These are phyloP conservation scores for Dusona sp. DNA, from an alignment of 2,888 invertebrate species.

Conservation along the genomic window DNA sequence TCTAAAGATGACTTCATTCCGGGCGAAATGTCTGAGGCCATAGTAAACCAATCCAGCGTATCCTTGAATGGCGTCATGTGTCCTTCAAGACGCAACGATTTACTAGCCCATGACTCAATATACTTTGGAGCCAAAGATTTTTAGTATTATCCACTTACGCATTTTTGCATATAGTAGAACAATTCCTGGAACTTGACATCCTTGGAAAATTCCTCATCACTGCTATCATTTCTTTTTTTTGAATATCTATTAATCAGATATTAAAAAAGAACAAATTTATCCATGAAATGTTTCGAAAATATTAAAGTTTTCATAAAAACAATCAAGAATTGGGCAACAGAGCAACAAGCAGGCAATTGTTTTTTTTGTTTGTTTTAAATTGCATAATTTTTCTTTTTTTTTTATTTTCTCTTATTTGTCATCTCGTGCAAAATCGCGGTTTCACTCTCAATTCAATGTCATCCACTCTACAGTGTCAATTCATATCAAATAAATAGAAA, in stretches of 20 bases:
- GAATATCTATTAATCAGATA: background rate
- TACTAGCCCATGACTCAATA: conserved; percentile 30
- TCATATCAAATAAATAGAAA: background rate
- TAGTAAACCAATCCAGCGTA: conserved; percentile 50
- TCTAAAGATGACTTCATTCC: conserved; percentile 56
- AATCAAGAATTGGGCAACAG: too few relatives aligned
- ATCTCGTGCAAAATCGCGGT: too few relatives aligned
- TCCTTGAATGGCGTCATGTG: conserved; percentile 50
- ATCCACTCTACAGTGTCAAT: too few relatives aligned
- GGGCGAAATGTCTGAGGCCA: conserved; percentile 49
- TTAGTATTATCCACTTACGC: conserved; percentile 47
- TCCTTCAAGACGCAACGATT: conserved; percentile 51
- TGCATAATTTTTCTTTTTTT: background rate
- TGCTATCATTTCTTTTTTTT: background rate
- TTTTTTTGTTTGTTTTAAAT: too few relatives aligned
- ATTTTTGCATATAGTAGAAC: background rate
- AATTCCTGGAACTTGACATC: conserved; percentile 23
- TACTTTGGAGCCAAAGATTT: conserved; percentile 43
- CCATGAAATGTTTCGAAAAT: background rate
- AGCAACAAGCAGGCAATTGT: background rate
- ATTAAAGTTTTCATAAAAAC: background rate
- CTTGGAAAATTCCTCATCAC: background rate
- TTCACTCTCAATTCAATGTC: too few relatives aligned
- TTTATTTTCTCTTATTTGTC: background rate
- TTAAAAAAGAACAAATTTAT: background rate